A percentile compares a stretch with the other conserved stretches of the same genome.
phyloP scores from a whole-genome alignment of 2,888 invertebrate species.

The Neoaliturus tenellus region DNA sequence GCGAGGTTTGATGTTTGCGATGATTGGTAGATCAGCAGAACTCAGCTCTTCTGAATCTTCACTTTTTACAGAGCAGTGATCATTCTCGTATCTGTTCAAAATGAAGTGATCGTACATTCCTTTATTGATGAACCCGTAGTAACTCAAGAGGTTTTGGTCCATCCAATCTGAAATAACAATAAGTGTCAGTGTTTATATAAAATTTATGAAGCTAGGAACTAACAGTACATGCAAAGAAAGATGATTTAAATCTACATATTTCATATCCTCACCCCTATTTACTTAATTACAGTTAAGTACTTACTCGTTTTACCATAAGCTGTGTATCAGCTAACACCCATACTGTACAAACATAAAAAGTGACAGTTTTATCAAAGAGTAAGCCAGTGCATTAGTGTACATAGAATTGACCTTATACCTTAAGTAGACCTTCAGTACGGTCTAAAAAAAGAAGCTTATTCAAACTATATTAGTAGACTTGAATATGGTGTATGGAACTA shows the following conservation, averaged over 20 bases:
- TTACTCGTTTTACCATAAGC: background rate
- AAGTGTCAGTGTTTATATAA: background rate
- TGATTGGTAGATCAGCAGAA: conserved; percentile 6
- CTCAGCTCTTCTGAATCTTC: conserved; percentile 50
- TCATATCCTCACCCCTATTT: conserved; percentile 7
- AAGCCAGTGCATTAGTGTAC: no score
- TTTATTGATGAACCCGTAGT: conserved; percentile 47
- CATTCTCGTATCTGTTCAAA: conserved; percentile 36
- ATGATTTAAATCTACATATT: background rate
- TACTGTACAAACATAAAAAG: background rate
- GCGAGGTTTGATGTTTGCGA: conserved; percentile 55
- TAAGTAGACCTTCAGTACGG: no score
- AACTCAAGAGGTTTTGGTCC: conserved; percentile 22
- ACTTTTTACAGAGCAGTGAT: conserved; percentile 30
- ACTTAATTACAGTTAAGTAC: background rate
- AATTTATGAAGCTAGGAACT: background rate
- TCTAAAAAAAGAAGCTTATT: no score
- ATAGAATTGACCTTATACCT: no score
- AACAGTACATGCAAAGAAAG: conserved; percentile 43
- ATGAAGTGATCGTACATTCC: conserved; percentile 69
- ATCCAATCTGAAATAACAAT: conserved; percentile 49
- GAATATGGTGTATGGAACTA: no score
- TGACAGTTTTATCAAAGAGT: background rate
- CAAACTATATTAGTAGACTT: no score
- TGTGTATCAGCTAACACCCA: background rate